Conservation (phyloP, 1,140 invertebrate species). For the Diploscapter pachys region DNA sequence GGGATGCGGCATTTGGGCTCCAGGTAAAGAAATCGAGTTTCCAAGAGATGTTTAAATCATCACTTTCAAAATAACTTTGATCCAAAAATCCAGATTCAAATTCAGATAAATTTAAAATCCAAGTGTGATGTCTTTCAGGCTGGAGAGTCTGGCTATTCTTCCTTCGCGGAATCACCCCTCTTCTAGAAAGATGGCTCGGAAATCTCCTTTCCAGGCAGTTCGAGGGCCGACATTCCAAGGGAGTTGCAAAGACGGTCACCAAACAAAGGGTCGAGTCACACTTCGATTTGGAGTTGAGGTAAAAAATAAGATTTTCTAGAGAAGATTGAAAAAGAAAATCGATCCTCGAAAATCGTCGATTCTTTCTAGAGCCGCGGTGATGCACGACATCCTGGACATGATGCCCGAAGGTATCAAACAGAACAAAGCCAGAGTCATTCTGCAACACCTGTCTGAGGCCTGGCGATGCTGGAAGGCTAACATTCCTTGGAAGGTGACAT, state of each 20-base stretch:
- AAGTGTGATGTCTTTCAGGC: conserved; percentile 54
- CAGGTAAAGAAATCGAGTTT: conserved; percentile 62
- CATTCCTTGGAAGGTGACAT: conserved; percentile 93
- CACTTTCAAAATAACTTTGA: too few species aligned
- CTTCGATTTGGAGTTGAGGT: conserved; percentile 92
- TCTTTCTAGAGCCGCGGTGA: conserved; percentile 64
- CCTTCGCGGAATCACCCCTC: conserved; percentile 94
- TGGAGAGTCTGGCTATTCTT: conserved; percentile 99
- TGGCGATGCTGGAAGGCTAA: conserved; percentile 99
- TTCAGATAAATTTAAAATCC: too few species aligned
- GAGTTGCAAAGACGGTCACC: conserved; percentile 97
- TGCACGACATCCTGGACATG: conserved; percentile 99
- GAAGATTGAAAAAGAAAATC: not conserved
- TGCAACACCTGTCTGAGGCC: conserved; percentile 97
- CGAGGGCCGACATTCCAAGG: conserved; percentile 97
- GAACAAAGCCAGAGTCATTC: conserved; percentile 95
- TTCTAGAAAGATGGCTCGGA: conserved; percentile 94
- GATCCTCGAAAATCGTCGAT: not conserved
- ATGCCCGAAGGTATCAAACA: conserved; percentile 99
- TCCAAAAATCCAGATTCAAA: too few species aligned
- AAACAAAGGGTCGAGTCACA: conserved; percentile 99
- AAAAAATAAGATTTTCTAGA: conserved; percentile 5
- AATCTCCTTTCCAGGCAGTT: conserved; percentile 96
- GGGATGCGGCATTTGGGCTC: conserved; percentile 98
- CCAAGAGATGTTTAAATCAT: too few species aligned